These are phyloP conservation scores for Apostichopus californicus DNA, from an alignment of 35 echinoderm and acorn worm genomes.

Conservation along the genomic window DNA sequence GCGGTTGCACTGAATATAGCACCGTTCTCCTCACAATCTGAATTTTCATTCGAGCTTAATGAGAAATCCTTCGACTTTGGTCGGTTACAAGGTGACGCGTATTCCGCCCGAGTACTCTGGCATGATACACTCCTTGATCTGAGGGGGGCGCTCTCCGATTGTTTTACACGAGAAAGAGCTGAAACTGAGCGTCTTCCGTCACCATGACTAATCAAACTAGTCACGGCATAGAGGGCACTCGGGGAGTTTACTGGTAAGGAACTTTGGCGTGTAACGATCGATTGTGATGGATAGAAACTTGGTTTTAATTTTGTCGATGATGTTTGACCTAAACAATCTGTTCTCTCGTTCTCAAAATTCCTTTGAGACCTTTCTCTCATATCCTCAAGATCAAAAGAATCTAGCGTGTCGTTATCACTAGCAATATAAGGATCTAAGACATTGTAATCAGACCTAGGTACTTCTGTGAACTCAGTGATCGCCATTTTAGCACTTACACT, in stretches of 20 bases:
- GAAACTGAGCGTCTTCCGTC: not conserved
- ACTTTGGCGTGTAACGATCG: not conserved
- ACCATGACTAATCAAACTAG: not conserved
- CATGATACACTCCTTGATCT: not conserved
- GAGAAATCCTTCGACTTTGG: constrained; percentile 28
- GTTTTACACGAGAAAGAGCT: not conserved
- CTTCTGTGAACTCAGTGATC: not conserved
- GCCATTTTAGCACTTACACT: not conserved
- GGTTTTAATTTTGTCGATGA: not conserved
- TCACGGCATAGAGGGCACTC: constrained; percentile 28
- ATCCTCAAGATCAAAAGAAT: constrained; percentile 13
- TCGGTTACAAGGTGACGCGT: constrained; percentile 32
- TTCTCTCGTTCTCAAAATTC: not conserved
- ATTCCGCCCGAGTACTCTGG: not conserved
- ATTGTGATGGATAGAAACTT: not conserved
- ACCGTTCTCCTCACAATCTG: not conserved
- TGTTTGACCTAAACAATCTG: not conserved
- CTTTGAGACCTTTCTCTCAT: not conserved
- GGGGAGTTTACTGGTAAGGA: constrained; percentile 37
- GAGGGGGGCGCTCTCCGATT: not conserved
- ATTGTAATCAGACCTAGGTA: not conserved
- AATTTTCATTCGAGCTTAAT: not conserved
- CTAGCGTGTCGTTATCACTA: constrained; percentile 4
- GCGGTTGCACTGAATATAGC: not conserved
- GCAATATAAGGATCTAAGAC: constrained; percentile 15